Evolutionary conservation across 1,140 invertebrate genomes (phyloP).

Genomic region (Euschistus heros): DNA sequence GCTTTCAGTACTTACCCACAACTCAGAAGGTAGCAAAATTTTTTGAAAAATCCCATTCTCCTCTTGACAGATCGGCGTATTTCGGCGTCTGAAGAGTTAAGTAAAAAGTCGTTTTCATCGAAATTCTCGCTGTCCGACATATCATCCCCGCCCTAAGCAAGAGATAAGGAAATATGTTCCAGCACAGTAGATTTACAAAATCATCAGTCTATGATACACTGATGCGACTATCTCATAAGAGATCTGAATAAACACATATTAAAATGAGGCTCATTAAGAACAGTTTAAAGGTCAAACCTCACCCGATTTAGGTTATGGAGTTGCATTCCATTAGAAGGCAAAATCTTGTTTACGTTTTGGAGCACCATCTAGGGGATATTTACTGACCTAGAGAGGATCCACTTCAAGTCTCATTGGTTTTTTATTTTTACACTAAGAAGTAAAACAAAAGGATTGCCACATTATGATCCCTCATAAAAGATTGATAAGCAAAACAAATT

Average conservation of each 20-base stretch:
- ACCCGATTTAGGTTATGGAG: constrained; percentile 13
- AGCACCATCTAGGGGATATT: constrained; percentile 13
- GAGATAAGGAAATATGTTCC: constrained; percentile 11
- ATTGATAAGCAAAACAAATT: no score
- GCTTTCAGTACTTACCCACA: constrained; percentile 13
- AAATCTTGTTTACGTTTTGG: constrained; percentile 12
- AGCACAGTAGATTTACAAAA: neutral
- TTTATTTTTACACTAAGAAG: no score
- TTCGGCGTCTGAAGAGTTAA: constrained; percentile 9
- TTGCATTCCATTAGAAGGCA: constrained; percentile 12
- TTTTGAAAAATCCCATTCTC: constrained; percentile 17
- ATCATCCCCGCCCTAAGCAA: constrained; percentile 16
- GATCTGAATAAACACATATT: neutral
- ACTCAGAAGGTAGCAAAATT: constrained; percentile 8
- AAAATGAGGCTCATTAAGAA: neutral
- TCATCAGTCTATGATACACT: neutral
- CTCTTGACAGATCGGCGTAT: constrained; percentile 3
- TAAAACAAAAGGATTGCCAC: no score
- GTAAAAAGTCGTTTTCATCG: constrained; percentile 17
- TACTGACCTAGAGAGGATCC: no score
- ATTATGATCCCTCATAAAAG: no score
- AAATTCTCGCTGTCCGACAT: constrained; percentile 16
- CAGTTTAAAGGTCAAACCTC: constrained; percentile 13
- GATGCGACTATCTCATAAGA: neutral
- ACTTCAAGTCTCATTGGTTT: no score